These are phyloP conservation scores for Callipepla californica DNA, from an alignment of 2,113 vertebrate species.

Conservation along the genomic window DNA sequence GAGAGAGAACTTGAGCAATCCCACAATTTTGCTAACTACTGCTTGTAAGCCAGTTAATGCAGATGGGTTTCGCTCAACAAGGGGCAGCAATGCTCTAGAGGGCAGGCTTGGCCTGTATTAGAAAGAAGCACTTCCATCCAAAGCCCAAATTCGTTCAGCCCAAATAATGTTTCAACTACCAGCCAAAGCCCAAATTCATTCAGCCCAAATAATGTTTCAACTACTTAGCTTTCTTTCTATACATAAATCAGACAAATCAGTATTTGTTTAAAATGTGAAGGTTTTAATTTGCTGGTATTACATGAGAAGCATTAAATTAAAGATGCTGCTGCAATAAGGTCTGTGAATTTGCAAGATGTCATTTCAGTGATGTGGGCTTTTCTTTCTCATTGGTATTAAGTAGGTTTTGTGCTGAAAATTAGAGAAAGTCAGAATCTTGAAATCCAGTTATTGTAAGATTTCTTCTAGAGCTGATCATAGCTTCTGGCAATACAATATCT, in stretches of 20 bases:
- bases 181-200: too few species aligned
- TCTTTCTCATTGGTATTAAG: background rate
- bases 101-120: slow-evolving; percentile 48
- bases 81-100: slow-evolving; percentile 36
- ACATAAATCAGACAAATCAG: slow-evolving; percentile 69
- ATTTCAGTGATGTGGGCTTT: background rate
- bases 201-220: background rate
- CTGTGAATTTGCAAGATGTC: background rate
- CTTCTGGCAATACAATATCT: background rate
- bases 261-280: slow-evolving; percentile 65
- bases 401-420: slow-evolving; percentile 1
- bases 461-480: background rate
- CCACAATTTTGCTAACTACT: background rate
- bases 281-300: slow-evolving; percentile 46
- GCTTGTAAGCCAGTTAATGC: background rate
- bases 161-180: background rate
- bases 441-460: background rate
- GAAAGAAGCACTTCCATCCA: slow-evolving; percentile 33
- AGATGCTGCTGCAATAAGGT: background rate
- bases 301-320: slow-evolving; percentile 29
- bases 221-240: slow-evolving; percentile 56
- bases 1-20: background rate
- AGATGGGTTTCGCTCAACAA: fast-evolving
- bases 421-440: background rate
- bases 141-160: background rate